phyloP scores from a whole-genome alignment of 2,113 vertebrate genomes.

The Delphinapterus leucas region DNA sequence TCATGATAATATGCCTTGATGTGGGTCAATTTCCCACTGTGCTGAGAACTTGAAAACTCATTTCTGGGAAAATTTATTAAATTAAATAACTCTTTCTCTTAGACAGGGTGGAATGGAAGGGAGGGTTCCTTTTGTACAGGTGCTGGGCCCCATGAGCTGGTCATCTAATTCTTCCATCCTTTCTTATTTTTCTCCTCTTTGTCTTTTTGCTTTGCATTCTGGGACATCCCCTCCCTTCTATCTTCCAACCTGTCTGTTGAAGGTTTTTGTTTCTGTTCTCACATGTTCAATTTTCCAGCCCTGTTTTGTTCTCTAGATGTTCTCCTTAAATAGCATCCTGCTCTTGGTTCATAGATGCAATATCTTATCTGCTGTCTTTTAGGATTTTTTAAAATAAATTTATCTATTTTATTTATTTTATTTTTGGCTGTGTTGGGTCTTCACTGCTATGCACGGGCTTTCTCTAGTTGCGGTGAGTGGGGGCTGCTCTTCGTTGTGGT shows the following conservation, averaged over 20 bases:
- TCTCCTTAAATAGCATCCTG: constrained; percentile 34
- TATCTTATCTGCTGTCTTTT: neutral
- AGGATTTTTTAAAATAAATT: neutral
- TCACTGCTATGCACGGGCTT: too few species aligned
- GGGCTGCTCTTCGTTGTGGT: too few species aligned
- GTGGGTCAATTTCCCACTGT: neutral
- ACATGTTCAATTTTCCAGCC: constrained; percentile 3
- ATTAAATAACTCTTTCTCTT: neutral
- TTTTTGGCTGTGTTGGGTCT: too few species aligned
- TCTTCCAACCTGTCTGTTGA: constrained; percentile 23
- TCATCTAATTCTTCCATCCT: neutral
- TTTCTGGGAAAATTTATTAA: neutral
- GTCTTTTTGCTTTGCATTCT: constrained; percentile 23
- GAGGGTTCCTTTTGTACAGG: neutral
- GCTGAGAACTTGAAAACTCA: neutral
- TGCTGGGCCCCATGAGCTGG: neutral
- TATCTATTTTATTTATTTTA: too few species aligned
- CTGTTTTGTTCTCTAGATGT: constrained; percentile 23
- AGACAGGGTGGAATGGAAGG: neutral
- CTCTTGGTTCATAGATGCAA: neutral
- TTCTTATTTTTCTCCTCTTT: neutral
- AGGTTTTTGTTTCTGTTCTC: constrained; percentile 3
- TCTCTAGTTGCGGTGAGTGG: too few species aligned
- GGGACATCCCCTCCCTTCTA: neutral
- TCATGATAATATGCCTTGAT: neutral